phyloP scores from a whole-genome alignment of 2,113 vertebrate genomes.

The Mionectes macconnelli region DNA sequence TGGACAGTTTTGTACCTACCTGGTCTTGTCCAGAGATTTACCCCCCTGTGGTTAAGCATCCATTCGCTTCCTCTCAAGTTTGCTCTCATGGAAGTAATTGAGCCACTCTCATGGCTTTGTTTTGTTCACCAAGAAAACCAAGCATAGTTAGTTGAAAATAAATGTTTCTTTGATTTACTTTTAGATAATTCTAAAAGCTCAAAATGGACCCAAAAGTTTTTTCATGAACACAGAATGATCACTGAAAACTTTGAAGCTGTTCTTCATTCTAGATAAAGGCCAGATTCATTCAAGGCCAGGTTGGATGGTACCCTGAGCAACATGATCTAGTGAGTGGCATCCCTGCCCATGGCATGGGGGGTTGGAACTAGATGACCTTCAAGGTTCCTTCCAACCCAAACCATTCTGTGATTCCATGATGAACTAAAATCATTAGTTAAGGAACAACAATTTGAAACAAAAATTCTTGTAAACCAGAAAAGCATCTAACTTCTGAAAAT shows the following conservation, averaged over 20 bases:
- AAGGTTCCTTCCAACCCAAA: neutral
- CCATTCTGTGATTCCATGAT: neutral
- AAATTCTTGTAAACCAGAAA: neutral
- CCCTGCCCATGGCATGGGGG: neutral
- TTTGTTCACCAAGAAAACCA: neutral
- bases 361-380: neutral
- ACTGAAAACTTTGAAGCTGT: neutral
- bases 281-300: neutral
- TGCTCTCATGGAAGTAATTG: rapidly evolving
- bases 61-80: neutral
- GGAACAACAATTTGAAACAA: neutral
- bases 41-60: rapidly evolving
- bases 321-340: neutral
- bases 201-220: neutral
- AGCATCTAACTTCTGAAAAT: neutral
- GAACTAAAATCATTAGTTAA: neutral
- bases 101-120: neutral
- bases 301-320: neutral
- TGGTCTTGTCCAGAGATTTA: neutral
- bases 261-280: neutral
- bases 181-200: neutral
- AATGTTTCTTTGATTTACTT: neutral
- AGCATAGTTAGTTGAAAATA: neutral
- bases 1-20: neutral
- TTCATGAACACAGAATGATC: neutral